Evolutionary conservation across 2,113 vertebrate genomes (phyloP).

Genomic region (Oryzias curvinotus): DNA sequence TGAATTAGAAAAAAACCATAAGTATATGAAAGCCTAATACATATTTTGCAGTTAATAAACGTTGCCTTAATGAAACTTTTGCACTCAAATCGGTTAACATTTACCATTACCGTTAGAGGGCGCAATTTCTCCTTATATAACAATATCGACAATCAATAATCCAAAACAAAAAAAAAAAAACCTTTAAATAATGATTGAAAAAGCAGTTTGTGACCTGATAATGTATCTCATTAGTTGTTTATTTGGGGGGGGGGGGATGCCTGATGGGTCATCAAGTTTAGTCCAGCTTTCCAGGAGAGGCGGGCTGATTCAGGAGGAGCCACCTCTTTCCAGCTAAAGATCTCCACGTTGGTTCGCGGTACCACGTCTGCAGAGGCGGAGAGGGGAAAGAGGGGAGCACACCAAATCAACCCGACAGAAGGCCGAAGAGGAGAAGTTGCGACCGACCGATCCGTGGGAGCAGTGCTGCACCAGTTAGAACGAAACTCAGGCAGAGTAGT

Average conservation of each 20-base stretch:
- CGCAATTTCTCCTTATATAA: conserved; percentile 26
- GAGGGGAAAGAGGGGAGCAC: conserved; percentile 39
- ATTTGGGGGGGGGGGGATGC: conserved; percentile 12
- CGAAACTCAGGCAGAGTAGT: conserved; percentile 19
- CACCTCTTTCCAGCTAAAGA: conserved; percentile 48
- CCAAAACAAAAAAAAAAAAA: background rate
- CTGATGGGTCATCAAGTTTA: conserved; percentile 55
- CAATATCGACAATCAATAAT: background rate
- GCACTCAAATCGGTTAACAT: no score
- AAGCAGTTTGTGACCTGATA: no score
- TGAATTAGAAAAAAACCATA: no score
- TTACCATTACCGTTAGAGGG: conserved; percentile 45
- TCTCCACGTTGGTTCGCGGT: conserved; percentile 55
- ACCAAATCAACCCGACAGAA: conserved; percentile 37
- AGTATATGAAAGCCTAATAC: no score
- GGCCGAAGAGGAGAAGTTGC: conserved; percentile 25
- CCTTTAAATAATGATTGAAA: background rate
- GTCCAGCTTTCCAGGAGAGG: conserved; percentile 49
- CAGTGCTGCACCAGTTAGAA: conserved; percentile 48
- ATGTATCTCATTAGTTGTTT: no score
- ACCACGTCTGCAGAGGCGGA: conserved; percentile 74
- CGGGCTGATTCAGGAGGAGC: conserved; percentile 49
- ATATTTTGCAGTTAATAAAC: no score
- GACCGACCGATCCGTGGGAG: conserved; percentile 26
- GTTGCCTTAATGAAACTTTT: no score